Conservation (phyloP, 2,888 invertebrate species). For the Cryptus armator region DNA sequence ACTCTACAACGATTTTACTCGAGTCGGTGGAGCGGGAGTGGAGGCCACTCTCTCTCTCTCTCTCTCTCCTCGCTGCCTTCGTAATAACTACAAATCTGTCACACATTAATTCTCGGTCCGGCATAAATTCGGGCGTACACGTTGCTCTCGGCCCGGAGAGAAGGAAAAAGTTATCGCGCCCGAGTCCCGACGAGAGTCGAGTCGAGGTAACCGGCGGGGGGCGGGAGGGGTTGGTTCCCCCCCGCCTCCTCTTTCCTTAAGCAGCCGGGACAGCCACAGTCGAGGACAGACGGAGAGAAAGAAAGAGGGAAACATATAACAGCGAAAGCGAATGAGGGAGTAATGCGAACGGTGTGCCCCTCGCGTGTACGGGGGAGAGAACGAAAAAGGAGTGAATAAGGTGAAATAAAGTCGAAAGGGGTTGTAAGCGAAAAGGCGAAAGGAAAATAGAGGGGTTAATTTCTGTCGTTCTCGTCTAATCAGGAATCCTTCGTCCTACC, state of each 20-base stretch:
- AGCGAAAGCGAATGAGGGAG: conserved; percentile 33
- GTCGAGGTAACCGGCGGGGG: conserved; percentile 23
- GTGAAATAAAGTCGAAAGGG: conserved; percentile 21
- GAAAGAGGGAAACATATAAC: conserved; percentile 45
- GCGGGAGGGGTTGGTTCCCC: conserved; percentile 1
- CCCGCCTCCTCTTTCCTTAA: conserved; percentile 43
- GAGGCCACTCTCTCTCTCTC: conserved; percentile 40
- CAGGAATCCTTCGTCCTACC: background rate
- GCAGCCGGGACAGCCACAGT: conserved; percentile 24
- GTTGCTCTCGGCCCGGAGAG: conserved; percentile 70
- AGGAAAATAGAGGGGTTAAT: background rate
- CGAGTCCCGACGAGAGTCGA: conserved; percentile 65
- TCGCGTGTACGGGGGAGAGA: background rate
- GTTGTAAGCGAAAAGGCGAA: background rate
- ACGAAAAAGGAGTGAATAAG: conserved; percentile 2
- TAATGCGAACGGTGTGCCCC: conserved; percentile 14
- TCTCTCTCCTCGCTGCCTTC: conserved; percentile 73
- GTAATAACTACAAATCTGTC: conserved; percentile 85
- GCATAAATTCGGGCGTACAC: conserved; percentile 83
- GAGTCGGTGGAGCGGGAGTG: conserved; percentile 39
- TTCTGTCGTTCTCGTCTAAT: conserved; percentile 19
- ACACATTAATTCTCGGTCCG: conserved; percentile 84
- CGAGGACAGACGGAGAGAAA: conserved; percentile 50
- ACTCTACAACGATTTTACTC: conserved; percentile 51
- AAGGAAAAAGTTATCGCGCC: conserved; percentile 82